Base-by-base conservation (phyloP, 1,140 invertebrate genomes). In the Microplitis mediator region DNA sequence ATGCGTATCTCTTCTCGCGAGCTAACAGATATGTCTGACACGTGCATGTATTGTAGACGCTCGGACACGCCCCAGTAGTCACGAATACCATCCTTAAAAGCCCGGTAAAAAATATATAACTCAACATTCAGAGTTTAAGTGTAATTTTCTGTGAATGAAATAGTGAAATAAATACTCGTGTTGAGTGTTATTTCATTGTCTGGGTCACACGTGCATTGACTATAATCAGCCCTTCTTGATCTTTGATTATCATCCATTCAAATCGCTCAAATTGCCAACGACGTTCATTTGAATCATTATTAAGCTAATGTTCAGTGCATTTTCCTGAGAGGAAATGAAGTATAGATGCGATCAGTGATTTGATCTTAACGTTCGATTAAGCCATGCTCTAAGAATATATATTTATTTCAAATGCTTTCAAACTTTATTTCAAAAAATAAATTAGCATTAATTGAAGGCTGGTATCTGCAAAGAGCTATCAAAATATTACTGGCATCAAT, bases 281-380 rank as follows among this genome's bases (percentile, higher is more conserved):
- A 50, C 16, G 61, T 36, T 71, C 36, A 64, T 56, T 71, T 16
- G 34, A 32, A 71, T 64, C 63, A 71, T 71, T 71, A 64, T 54
- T 34, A 58, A 70, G 31, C 32, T 62, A 5, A 56, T 52, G 32
- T 31, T 11, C 6, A 11, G 36, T 13, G 32, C 5, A 35, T 34
- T 32, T 36, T 13, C 67, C 35, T 3, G 6, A 14, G 67, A 45
- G 34, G 4, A 35, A 36, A 11, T 35, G 34, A 23, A 34, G 4
- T 9, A 9, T 4, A 9, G 23, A 69, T 69, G 35, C 6, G 11
- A 45, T 45, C 5, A 11, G n/a, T 36, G n/a, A 68, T n/a, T 5
- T 58, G 35, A 69, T 69, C 67, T 69, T 61, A 34, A 69, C 54
- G 67, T 51, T 69, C 54, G 56, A 69, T 69, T 69, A 14, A 69